Percentiles rank a stretch among this genome's conserved stretches.
phyloP scores from a whole-genome alignment of 2,797 vertebrate genomes.

The Sebastes melanostomus region DNA sequence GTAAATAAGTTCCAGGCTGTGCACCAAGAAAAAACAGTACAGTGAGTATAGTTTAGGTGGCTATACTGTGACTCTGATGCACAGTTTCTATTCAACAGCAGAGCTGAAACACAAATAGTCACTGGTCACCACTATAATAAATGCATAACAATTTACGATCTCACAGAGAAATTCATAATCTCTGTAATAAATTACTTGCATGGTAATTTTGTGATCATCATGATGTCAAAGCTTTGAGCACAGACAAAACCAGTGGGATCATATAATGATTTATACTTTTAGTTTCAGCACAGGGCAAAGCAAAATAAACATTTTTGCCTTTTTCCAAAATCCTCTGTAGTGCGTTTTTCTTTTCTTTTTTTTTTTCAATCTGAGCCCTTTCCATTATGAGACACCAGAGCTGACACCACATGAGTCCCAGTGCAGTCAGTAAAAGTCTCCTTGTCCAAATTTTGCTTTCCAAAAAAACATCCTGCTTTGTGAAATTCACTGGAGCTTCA shows the following conservation, averaged over 20 bases:
- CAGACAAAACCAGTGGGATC: slow-evolving; percentile 6
- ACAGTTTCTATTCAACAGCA: background rate
- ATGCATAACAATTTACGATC: background rate
- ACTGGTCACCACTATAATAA: background rate
- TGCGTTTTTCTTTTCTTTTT: background rate
- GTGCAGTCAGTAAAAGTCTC: slow-evolving; percentile 1
- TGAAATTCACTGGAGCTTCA: slow-evolving; percentile 34
- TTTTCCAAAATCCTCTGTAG: slow-evolving; percentile 8
- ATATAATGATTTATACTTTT: slow-evolving; percentile 10
- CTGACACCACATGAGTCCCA: slow-evolving; percentile 6
- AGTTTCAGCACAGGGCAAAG: background rate
- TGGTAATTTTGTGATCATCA: background rate
- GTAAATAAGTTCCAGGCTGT: slow-evolving; percentile 2
- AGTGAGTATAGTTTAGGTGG: background rate
- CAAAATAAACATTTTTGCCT: background rate
- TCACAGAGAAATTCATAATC: background rate
- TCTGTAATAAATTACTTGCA: background rate
- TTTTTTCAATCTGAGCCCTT: slow-evolving; percentile 26
- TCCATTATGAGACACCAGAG: slow-evolving; percentile 15
- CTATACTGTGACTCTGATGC: background rate
- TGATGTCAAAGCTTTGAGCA: slow-evolving; percentile 19
- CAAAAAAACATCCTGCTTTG: slow-evolving; percentile 18
- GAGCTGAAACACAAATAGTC: background rate
- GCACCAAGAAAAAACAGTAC: background rate
- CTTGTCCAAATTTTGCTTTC: slow-evolving; percentile 1